A percentile compares a stretch with the other conserved stretches of the same genome.
phyloP scores from a whole-genome alignment of 2,888 invertebrate species.

The Cosmia trapezina region DNA sequence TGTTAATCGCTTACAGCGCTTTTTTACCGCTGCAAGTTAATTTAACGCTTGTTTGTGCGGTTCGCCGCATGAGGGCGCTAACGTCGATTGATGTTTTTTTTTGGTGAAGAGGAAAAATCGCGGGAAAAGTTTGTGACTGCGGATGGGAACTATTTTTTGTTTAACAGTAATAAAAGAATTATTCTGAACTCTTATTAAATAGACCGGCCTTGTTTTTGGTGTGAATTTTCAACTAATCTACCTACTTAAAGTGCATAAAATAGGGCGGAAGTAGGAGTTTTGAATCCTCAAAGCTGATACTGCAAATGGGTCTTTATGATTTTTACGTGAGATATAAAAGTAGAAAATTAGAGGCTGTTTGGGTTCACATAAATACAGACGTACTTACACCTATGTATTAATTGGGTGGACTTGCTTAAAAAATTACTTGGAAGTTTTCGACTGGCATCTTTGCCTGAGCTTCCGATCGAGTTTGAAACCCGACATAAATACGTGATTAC shows the following conservation, averaged over 20 bases:
- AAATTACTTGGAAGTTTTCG: too few species aligned
- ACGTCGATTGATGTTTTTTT: conserved; percentile 21
- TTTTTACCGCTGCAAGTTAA: conserved; percentile 74
- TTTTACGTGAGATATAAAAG: too few species aligned
- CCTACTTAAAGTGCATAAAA: background rate
- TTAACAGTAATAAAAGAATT: background rate
- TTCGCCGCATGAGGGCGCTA: conserved; percentile 55
- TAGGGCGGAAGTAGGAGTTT: background rate
- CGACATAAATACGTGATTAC: too few species aligned
- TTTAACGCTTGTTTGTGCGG: conserved; percentile 78
- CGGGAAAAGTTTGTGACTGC: background rate
- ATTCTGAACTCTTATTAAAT: background rate
- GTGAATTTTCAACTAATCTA: background rate
- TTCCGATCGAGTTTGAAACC: too few species aligned
- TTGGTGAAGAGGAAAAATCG: conserved; percentile 9
- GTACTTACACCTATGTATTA: too few species aligned
- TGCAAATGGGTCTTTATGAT: background rate
- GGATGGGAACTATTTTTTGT: background rate
- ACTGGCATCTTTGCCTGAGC: too few species aligned
- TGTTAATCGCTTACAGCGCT: conserved; percentile 77
- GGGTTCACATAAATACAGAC: too few species aligned
- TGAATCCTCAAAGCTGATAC: background rate
- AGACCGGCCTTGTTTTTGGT: background rate
- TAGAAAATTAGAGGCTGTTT: too few species aligned
- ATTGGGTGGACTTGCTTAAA: too few species aligned